Conservation (phyloP, 2,797 vertebrate species). For the Rhinella marina region DNA sequence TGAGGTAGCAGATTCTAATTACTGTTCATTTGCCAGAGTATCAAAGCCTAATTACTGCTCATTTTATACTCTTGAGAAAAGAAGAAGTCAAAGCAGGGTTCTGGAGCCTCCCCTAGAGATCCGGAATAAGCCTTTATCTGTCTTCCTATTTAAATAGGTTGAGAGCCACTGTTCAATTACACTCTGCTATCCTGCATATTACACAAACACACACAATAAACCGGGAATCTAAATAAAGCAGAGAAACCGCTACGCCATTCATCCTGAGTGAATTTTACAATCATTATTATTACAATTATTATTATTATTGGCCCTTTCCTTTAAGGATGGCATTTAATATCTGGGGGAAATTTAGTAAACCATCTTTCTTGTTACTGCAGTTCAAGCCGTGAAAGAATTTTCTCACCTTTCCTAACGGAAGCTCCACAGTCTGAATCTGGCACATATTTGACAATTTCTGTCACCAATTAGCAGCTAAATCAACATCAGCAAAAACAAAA, state of each 20-base stretch:
- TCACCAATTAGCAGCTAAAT: conserved; percentile 99
- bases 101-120: conserved; percentile 93
- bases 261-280: conserved; percentile 66
- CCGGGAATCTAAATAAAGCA: conserved; percentile 86
- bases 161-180: conserved; percentile 86
- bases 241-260: conserved; percentile 73
- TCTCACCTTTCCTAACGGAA: conserved; percentile 94
- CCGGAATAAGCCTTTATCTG: conserved; percentile 89
- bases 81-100: conserved; percentile 93
- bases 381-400: conserved; percentile 88
- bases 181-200: conserved; percentile 90
- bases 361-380: conserved; percentile 81
- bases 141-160: conserved; percentile 87
- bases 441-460: conserved; percentile 99
- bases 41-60: conserved; percentile 99
- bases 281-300: conserved; percentile 64
- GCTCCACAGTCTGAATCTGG: conserved; percentile 90
- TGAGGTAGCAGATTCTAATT: conserved; percentile 97
- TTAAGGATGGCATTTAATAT: conserved; percentile 90
- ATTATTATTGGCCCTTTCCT: conserved; percentile 81
- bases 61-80: conserved; percentile 95
- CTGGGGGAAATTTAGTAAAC: conserved; percentile 83
- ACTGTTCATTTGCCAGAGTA: conserved; percentile 99
- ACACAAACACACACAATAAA: conserved; percentile 94
- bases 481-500: conserved; percentile 94